Conservation (phyloP, 1,140 invertebrate species). For the Cyphomyrmex costatus region DNA sequence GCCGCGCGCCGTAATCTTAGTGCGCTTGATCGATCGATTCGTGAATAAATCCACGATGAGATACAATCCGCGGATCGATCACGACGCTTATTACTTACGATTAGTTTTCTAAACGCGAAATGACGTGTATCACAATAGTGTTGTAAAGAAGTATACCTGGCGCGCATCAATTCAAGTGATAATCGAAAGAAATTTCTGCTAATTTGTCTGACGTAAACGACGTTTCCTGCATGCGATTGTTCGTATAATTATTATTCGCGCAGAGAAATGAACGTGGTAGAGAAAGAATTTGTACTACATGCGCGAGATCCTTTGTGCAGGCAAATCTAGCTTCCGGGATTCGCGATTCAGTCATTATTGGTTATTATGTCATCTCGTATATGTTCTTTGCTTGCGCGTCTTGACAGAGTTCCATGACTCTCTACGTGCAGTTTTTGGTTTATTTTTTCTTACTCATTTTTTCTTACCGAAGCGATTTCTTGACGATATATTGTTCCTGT, state of each 20-base stretch:
- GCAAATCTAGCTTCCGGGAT: slow-evolving; percentile 31
- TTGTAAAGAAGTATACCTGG: neutral
- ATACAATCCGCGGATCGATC: neutral
- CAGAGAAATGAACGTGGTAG: slow-evolving; percentile 15
- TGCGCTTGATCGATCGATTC: slow-evolving; percentile 7
- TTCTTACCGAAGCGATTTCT: neutral
- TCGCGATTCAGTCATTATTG: slow-evolving; percentile 52
- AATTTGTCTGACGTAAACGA: neutral
- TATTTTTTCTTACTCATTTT: neutral
- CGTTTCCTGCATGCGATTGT: neutral
- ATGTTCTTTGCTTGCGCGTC: neutral
- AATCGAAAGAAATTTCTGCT: slow-evolving; percentile 5
- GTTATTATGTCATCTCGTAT: slow-evolving; percentile 29
- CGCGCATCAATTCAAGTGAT: neutral
- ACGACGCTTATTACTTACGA: neutral
- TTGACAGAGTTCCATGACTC: slow-evolving; percentile 11
- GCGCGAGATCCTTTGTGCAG: neutral
- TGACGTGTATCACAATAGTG: neutral
- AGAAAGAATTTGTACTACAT: slow-evolving; percentile 2
- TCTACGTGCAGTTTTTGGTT: slow-evolving; percentile 20
- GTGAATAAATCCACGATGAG: slow-evolving; percentile 23
- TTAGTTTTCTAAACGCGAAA: slow-evolving; percentile 18
- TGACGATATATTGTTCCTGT: neutral
- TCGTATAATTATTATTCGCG: slow-evolving; percentile 4
- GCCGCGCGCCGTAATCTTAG: slow-evolving; percentile 29